Conservation (phyloP, 2,113 vertebrate genomes). For the Ptyas mucosa region DNA sequence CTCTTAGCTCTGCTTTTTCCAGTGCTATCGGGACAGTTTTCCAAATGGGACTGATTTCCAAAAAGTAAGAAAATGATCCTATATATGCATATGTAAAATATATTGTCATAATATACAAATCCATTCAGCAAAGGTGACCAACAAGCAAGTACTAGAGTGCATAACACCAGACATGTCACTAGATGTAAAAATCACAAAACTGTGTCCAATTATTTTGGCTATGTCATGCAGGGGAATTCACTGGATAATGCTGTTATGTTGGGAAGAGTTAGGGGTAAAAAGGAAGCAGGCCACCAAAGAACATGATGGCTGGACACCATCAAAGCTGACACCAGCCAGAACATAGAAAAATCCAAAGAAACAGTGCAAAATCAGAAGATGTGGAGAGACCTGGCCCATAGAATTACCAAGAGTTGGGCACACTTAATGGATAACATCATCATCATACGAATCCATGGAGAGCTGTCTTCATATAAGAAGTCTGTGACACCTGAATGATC, state of each 20-base stretch:
- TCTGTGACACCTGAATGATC: background rate
- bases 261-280: background rate
- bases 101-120: background rate
- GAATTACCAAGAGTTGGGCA: background rate
- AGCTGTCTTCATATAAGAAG: background rate
- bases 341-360: background rate
- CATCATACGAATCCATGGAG: background rate
- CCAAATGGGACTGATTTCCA: background rate
- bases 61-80: background rate
- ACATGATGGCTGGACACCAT: background rate
- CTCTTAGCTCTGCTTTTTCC: background rate
- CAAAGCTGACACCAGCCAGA: background rate
- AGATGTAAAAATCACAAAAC: background rate
- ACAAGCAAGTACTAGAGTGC: background rate
- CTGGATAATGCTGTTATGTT: background rate
- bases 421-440: background rate
- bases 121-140: background rate
- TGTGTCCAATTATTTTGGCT: background rate
- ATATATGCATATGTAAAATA: background rate
- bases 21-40: background rate
- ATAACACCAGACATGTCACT: background rate
- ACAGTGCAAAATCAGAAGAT: background rate
- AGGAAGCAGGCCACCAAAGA: background rate
- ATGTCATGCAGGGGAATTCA: background rate
- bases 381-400: background rate